phyloP scores from a whole-genome alignment of 2,113 vertebrate species.

The Paralichthys olivaceus region DNA sequence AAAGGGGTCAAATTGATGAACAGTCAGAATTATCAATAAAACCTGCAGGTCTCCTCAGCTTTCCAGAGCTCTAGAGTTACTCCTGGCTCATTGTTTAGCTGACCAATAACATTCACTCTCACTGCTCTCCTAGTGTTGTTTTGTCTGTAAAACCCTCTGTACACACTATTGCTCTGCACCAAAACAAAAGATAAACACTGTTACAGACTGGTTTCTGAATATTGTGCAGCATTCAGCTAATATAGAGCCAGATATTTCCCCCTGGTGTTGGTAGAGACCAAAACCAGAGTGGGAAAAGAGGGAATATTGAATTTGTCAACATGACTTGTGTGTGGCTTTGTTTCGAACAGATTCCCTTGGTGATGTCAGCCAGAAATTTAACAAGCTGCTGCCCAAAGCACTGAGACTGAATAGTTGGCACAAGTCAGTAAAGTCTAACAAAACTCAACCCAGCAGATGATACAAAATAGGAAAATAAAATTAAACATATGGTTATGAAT shows the following conservation, averaged over 20 bases:
- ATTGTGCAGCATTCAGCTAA: not conserved
- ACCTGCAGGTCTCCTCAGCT: not conserved
- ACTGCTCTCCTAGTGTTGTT: not conserved
- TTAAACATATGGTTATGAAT: not conserved
- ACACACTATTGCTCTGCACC: not conserved
- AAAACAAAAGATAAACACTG: not conserved
- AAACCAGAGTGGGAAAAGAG: not conserved
- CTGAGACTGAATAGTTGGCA: conserved; percentile 1
- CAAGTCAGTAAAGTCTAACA: conserved; percentile 6
- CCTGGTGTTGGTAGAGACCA: conserved; percentile 2
- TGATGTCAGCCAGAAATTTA: not conserved
- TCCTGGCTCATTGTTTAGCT: not conserved
- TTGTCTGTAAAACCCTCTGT: not conserved
- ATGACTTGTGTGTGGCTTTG: conserved; percentile 2
- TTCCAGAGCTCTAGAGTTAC: not conserved
- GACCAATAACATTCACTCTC: not conserved
- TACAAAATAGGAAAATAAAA: not conserved
- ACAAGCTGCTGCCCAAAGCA: conserved; percentile 15
- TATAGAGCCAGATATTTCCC: not conserved
- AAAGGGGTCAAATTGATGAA: not conserved
- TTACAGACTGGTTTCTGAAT: not conserved
- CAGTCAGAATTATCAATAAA: not conserved
- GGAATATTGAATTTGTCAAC: conserved; percentile 1
- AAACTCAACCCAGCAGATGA: conserved; percentile 16
- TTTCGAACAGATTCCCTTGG: not conserved